Base-by-base conservation (phyloP, 1,140 invertebrate species). In the Nasonia longicornis region DNA sequence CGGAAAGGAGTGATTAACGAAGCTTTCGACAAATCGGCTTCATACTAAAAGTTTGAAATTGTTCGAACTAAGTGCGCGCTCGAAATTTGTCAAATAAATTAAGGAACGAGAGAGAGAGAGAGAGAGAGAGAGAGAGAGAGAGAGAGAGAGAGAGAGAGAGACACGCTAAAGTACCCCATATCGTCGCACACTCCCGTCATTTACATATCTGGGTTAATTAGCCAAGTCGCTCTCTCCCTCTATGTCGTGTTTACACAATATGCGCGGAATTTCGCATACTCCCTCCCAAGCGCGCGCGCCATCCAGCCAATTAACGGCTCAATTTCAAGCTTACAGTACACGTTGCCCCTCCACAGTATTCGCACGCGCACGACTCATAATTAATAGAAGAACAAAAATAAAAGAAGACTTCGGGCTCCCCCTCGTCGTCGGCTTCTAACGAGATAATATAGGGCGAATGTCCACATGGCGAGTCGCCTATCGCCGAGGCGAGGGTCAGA, bases 141-240 rank as follows among this genome's bases (percentile, higher is more conserved):
- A 48, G 45, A 26, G 26, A 26, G 26, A 26, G 26, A 26, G 26
- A 26, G 26, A 26, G 26, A 12, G 10, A 14, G 10, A 48, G 31
- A 35, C 0, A 48, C 8, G 45, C 4, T 14, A 48, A 48, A 3
- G 45, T 48, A 48, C 14, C 48, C 3, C 12, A 58, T 20, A 58
- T 58, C 52, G 4, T 58, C 16, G 52, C 20, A 52, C 14, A 58
- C 45, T 75, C 20, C 22, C 52, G 20, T 42, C 74, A 64, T 76
- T 48, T 70, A 14, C 42, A 64, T 73, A 74, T 45, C 35, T 74
- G 58, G 78, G 58, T 74, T 22, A 74, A 80, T 74, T 74, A 67
- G 38, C 22, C 26, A 45, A 79, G 52, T 45, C 22, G 31, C 67
- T 11, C 52, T 58, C 16, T 58, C 69, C 26, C 26, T 26, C 26